Evolutionary conservation across 2,888 invertebrate genomes (phyloP), one percentile per base, ranked within the genome.

Genomic region (Zonitis immaculata): DNA sequence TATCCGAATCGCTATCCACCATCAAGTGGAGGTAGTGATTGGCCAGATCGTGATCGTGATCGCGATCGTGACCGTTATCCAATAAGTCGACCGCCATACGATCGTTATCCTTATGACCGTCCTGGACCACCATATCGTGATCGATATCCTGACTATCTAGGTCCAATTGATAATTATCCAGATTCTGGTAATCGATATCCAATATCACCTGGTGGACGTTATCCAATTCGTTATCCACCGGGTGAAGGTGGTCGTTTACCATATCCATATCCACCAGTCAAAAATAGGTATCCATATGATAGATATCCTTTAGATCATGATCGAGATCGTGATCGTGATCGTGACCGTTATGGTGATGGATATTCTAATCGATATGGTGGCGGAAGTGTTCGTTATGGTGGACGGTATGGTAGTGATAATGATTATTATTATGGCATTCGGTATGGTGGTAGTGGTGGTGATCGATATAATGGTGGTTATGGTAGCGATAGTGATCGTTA

Each of bases 341-440:
- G 64, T 52, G 67, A 59, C 35, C 44, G 55, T 49, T 68, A 62
- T 28, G 68, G 68, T 44, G 69, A 67, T 14, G 63, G 65, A 42
- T 70, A 68, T 46, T 72, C 70, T 50, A 76, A 76, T 39, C 76
- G 77, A 14, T 77, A 76, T 55, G 78, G 77, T 47, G 42, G 50
- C 9, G 63, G 65, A 28, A 62, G 56, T 58, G 44, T 56, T 32
- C 49, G 57, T 32, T 55, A 58, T 47, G 58, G 51, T 39, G 53
- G 58, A 20, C 35, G 58, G 35, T 52, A 54, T 49, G 46, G 49
- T 26, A 2, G 14, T 6, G 32, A 32, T 6, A 12, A 32, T 32
- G 32, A 35, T 8, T 22, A 43, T 18, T 49, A 30, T 32, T 28
- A 45, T 26, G 57, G 50, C n/a, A n/a, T n/a, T 62, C 68, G 44